phyloP scores from a whole-genome alignment of 1,140 invertebrate genomes.

The Steinernema feltiae region DNA sequence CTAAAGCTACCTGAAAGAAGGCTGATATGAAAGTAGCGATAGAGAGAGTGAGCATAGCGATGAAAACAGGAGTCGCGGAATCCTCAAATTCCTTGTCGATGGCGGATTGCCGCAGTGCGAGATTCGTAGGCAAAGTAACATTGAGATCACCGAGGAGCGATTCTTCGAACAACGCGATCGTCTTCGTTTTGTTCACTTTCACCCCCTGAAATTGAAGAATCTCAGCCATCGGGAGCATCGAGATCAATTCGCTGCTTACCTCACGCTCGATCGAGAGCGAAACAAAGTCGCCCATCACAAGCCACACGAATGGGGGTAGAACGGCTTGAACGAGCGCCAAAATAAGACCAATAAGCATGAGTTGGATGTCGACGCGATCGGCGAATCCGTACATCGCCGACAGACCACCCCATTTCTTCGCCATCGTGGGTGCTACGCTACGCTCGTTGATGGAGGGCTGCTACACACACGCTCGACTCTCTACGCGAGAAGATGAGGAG shows the following conservation, averaged over 20 bases:
- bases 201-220: too few species aligned
- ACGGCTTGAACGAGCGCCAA: conserved; percentile 48
- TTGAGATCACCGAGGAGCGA: conserved; percentile 22
- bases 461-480: too few species aligned
- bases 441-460: too few species aligned
- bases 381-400: not conserved
- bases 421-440: not conserved
- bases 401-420: not conserved
- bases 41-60: conserved; percentile 45
- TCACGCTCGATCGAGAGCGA: conserved; percentile 45
- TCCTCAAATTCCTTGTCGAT: conserved; percentile 45
- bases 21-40: conserved; percentile 52
- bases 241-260: too few species aligned
- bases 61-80: conserved; percentile 49
- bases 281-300: conserved; percentile 55
- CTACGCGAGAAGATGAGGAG: not conserved
- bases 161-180: conserved; percentile 16
- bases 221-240: too few species aligned
- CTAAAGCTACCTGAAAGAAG: conserved; percentile 43
- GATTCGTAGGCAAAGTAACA: conserved; percentile 24
- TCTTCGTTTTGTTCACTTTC: conserved; percentile 40
- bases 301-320: conserved; percentile 54
- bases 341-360: conserved; percentile 48
- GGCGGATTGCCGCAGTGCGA: conserved; percentile 24
- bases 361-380: conserved; percentile 26